Evolutionary conservation across 2,888 invertebrate species (phyloP).

Genomic region (Hydrotaea diabolus): DNA sequence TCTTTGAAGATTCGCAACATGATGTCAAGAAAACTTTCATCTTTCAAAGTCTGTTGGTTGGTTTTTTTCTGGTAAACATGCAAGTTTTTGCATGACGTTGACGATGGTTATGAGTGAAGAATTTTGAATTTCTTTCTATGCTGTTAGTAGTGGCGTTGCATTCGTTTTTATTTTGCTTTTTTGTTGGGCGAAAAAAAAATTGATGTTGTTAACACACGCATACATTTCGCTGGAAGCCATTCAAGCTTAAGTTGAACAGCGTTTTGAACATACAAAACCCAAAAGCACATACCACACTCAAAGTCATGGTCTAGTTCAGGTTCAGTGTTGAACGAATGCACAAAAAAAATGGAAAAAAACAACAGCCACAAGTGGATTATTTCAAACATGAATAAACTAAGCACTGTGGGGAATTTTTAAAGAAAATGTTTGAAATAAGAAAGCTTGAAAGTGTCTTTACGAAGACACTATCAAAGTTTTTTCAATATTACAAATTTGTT

Average conservation of each 20-base stretch:
- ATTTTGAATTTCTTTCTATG: constrained; percentile 6
- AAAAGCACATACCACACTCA: constrained; percentile 43
- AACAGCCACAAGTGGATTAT: constrained; percentile 20
- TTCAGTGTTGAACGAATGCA: constrained; percentile 54
- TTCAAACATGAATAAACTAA: constrained; percentile 3
- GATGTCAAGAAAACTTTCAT: constrained; percentile 61
- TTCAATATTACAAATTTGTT: no score
- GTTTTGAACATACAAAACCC: constrained; percentile 18
- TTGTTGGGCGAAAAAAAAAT: constrained; percentile 30
- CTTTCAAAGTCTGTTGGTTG: constrained; percentile 36
- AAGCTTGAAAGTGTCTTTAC: no score
- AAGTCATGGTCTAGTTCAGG: constrained; percentile 69
- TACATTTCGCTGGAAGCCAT: constrained; percentile 61
- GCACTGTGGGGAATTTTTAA: not conserved
- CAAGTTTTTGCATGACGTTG: not conserved
- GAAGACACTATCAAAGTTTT: no score
- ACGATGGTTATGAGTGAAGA: not conserved
- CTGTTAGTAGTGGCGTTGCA: constrained; percentile 44
- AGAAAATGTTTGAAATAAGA: no score
- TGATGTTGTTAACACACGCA: constrained; percentile 39
- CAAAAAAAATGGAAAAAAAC: not conserved
- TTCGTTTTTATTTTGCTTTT: constrained; percentile 6
- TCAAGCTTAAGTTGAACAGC: constrained; percentile 58
- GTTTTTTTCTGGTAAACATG: not conserved
- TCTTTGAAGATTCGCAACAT: not conserved